Percentiles rank a stretch among this genome's conserved stretches.
Evolutionary conservation across 1,140 invertebrate species (phyloP).

Genomic region (Rhyacophila brunnea): DNA sequence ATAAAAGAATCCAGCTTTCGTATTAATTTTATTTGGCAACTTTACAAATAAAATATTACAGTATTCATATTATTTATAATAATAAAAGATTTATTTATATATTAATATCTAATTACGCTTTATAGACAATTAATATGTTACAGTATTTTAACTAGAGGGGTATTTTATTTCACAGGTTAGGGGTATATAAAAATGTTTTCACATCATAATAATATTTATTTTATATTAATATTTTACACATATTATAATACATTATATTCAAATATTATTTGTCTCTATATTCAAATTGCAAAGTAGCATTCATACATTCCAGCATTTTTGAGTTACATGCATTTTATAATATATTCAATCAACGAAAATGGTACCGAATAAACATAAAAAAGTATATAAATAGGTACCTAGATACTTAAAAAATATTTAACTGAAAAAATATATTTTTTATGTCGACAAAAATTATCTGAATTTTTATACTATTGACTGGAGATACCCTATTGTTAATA

Average conservation of each 20-base stretch:
- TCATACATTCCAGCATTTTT: neutral
- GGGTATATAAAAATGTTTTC: slow-evolving; percentile 12
- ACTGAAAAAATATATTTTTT: too few relatives aligned
- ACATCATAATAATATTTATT: slow-evolving; percentile 7
- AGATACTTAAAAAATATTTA: too few relatives aligned
- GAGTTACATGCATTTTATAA: too few relatives aligned
- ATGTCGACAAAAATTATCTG: too few relatives aligned
- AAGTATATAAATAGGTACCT: too few relatives aligned
- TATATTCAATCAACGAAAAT: too few relatives aligned
- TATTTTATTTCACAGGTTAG: slow-evolving; percentile 9
- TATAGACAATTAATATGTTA: slow-evolving; percentile 7
- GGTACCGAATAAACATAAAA: too few relatives aligned
- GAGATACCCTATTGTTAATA: too few relatives aligned
- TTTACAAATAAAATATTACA: slow-evolving; percentile 24
- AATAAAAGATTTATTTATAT: slow-evolving; percentile 1
- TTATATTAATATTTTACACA: slow-evolving; percentile 13
- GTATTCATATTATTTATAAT: slow-evolving; percentile 11
- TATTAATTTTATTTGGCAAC: slow-evolving; percentile 33
- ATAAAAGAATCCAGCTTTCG: neutral
- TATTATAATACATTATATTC: slow-evolving; percentile 20
- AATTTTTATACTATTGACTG: too few relatives aligned
- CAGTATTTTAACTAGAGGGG: slow-evolving; percentile 16
- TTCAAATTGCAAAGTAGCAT: slow-evolving; percentile 33
- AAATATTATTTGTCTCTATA: slow-evolving; percentile 30
- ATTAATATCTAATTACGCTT: slow-evolving; percentile 7